Evolutionary conservation across 2,113 vertebrate genomes (phyloP).

Genomic region (Pollachius pollachius): DNA sequence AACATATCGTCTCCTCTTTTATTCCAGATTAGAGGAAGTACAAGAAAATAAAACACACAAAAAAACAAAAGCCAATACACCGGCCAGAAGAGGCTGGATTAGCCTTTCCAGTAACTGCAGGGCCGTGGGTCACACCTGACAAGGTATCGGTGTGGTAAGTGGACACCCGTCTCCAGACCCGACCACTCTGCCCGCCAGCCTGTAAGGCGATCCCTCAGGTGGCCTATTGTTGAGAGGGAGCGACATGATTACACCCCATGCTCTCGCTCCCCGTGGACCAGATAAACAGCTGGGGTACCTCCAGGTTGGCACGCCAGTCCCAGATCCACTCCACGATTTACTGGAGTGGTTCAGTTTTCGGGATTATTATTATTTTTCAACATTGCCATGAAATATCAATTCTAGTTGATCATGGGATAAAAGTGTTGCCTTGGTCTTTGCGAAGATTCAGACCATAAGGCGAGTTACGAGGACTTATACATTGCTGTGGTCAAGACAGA

Average conservation of each 20-base stretch:
- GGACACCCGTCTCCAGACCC: slow-evolving; percentile 38
- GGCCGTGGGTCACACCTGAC: slow-evolving; percentile 43
- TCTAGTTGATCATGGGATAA: no score
- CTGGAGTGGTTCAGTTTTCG: no score
- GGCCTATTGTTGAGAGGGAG: slow-evolving; percentile 50
- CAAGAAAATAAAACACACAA: no score
- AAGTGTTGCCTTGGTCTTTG: no score
- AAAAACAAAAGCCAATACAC: background rate
- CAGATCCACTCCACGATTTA: background rate
- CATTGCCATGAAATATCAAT: no score
- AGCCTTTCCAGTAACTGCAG: slow-evolving; percentile 50
- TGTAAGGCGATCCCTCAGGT: slow-evolving; percentile 57
- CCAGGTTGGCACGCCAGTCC: no score
- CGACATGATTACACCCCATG: slow-evolving; percentile 47
- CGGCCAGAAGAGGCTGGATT: slow-evolving; percentile 37
- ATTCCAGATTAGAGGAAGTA: slow-evolving; percentile 22
- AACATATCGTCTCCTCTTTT: no score
- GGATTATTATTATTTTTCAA: no score
- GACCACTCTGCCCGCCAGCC: slow-evolving; percentile 20
- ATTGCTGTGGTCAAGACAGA: no score
- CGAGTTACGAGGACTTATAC: no score
- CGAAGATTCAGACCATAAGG: no score
- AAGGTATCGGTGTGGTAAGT: slow-evolving; percentile 46
- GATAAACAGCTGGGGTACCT: background rate
- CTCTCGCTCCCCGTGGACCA: slow-evolving; percentile 7